Base-by-base conservation (phyloP, 1,140 invertebrate species). In the Aphaenogaster floridana region DNA sequence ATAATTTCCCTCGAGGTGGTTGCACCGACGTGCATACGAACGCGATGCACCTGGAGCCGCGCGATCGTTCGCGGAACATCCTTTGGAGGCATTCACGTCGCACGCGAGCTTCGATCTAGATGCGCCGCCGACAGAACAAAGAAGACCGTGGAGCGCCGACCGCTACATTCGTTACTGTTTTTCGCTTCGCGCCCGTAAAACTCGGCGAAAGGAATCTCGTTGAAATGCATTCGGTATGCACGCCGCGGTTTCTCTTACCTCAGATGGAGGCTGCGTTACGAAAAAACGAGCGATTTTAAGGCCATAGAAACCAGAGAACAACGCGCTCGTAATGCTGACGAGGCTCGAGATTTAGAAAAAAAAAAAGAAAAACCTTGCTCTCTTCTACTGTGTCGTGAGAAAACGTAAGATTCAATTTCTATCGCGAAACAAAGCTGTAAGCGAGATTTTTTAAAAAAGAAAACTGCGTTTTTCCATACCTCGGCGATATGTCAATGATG, bases 71-170 rank as follows among this genome's bases (percentile, higher is more conserved):
- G 68, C 17, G 48, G 36, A 74, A 45, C 39, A 74, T 52, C 59
- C 59, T 86, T 86, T 34, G 45, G 42, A 52, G 45, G 39, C 61
- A 63, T 87, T 84, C 61, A 85, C 54, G 45, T 83, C 52, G 68
- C 52, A 17, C 39, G 66, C 64, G 80, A 72, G 80, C n/a, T 83
- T 74, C 54, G 80, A 83, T 83, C 57, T 83, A 81, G 50, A 79
- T 66, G 34, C 36, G 34, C 42, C 13, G 64, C n/a, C 34, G 52
- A 11, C 21, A 57, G 13, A 39, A 74, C 39, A 61, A 74, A 83
- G 79, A 83, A 71, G 54, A 36, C 34, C 13, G 34, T n/a, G 34
- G n/a, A 71, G 28, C 15, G 28, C 39, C 17, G 15, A 13, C n/a
- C 34, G 28, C 68, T 59, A 54, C 21, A 72, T 72, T 57, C 52